Percentiles rank a stretch among this genome's conserved stretches.
phyloP scores from a whole-genome alignment of 2,113 vertebrate genomes.

The Aldabrachelys gigantea region DNA sequence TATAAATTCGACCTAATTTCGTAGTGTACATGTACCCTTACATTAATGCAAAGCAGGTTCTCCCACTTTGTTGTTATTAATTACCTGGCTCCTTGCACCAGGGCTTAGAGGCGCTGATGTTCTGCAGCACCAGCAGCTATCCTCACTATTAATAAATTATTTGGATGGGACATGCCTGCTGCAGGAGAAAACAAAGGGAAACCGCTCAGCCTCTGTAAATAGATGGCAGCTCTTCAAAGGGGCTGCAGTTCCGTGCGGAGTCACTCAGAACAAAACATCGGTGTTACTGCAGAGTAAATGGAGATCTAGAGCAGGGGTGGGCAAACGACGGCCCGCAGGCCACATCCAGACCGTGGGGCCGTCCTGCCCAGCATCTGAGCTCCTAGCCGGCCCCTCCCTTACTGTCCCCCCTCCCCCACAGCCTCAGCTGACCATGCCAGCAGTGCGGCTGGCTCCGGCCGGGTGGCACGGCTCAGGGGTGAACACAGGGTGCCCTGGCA shows the following conservation, averaged over 20 bases:
- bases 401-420: too few species aligned
- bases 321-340: too few species aligned
- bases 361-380: too few species aligned
- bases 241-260: constrained; percentile 16
- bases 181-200: constrained; percentile 39
- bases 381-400: too few species aligned
- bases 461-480: too few species aligned
- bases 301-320: neutral
- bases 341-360: too few species aligned
- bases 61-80: constrained; percentile 60
- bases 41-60: constrained; percentile 29
- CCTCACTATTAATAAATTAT: constrained; percentile 70
- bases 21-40: neutral
- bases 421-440: too few species aligned
- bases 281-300: accelerated
- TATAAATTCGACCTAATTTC: too few species aligned
- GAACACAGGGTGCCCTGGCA: too few species aligned
- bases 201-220: constrained; percentile 28
- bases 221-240: constrained; percentile 30
- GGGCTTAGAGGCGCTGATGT: constrained; percentile 60
- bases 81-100: constrained; percentile 59
- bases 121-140: constrained; percentile 36
- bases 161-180: constrained; percentile 39
- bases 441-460: too few species aligned
- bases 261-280: neutral